Conservation (phyloP, 2,888 invertebrate genomes). For the Tineola bisselliella region DNA sequence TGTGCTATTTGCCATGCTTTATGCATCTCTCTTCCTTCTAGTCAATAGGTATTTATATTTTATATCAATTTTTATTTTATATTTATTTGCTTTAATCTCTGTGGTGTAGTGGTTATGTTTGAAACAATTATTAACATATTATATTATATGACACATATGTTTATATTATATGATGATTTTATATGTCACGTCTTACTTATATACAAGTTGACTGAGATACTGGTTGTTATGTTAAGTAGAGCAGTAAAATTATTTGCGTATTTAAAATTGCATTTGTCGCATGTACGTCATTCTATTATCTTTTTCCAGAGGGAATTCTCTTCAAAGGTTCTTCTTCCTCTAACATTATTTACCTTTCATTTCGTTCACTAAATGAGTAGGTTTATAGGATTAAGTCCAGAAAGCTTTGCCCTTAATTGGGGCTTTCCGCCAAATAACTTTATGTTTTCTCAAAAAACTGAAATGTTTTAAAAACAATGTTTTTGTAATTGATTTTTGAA, state of each 20-base stretch:
- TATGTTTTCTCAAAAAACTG: conserved; percentile 57
- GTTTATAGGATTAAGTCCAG: conserved; percentile 66
- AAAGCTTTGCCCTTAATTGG: conserved; percentile 65
- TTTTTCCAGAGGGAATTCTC: background rate
- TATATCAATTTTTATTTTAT: too few relatives aligned
- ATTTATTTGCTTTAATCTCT: too few relatives aligned
- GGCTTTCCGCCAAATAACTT: conserved; percentile 64
- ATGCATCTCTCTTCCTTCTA: background rate
- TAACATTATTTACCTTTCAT: conserved; percentile 48
- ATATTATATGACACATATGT: too few relatives aligned
- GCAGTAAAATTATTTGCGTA: too few relatives aligned
- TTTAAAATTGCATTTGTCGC: too few relatives aligned
- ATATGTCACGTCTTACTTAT: too few relatives aligned
- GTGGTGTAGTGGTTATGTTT: too few relatives aligned
- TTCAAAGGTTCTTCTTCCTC: background rate
- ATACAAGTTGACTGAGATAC: too few relatives aligned
- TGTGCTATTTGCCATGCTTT: background rate
- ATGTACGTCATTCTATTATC: too few relatives aligned
- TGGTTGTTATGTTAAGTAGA: too few relatives aligned
- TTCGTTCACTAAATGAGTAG: conserved; percentile 63
- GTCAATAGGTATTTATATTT: background rate
- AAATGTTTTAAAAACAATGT: conserved; percentile 41
- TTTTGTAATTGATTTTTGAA: background rate
- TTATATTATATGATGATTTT: too few relatives aligned
- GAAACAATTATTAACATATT: too few relatives aligned